A percentile compares a stretch with the other conserved stretches of the same genome.
Evolutionary conservation across 2,113 vertebrate species (phyloP).

Genomic region (Brachypodius melanocephalos): DNA sequence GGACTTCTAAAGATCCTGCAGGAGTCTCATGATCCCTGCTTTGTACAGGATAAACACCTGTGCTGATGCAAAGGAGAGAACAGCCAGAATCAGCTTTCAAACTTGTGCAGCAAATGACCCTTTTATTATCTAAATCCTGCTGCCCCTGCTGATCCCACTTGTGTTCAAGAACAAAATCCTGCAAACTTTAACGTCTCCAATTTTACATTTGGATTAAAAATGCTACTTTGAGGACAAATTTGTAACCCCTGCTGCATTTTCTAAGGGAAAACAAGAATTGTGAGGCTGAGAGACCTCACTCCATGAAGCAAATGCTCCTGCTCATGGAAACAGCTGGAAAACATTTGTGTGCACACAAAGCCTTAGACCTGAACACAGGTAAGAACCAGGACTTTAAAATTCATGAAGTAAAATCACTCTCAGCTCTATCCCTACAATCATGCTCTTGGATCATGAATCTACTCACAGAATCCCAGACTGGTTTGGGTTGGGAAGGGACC

Average conservation of each 20-base stretch:
- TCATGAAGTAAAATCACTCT: neutral
- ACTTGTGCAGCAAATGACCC: accelerated
- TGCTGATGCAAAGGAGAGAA: neutral
- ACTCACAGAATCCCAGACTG: neutral
- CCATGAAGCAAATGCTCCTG: neutral
- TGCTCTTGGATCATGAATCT: neutral
- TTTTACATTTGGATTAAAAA: neutral
- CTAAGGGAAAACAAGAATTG: neutral
- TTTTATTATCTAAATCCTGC: neutral
- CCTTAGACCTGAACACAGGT: neutral
- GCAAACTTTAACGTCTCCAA: neutral
- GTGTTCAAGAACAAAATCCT: neutral
- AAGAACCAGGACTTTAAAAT: neutral
- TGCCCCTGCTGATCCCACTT: neutral
- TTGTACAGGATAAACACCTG: neutral
- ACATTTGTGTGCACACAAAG: neutral
- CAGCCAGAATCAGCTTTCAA: neutral
- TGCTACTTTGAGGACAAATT: neutral
- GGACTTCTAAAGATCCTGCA: neutral
- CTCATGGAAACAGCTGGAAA: neutral
- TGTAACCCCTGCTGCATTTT: neutral
- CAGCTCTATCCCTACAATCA: neutral
- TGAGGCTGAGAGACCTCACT: neutral
- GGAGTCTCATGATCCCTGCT: neutral
- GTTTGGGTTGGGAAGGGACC: neutral